Conservation (phyloP, 2,797 vertebrate species). For the Scleropages formosus region DNA sequence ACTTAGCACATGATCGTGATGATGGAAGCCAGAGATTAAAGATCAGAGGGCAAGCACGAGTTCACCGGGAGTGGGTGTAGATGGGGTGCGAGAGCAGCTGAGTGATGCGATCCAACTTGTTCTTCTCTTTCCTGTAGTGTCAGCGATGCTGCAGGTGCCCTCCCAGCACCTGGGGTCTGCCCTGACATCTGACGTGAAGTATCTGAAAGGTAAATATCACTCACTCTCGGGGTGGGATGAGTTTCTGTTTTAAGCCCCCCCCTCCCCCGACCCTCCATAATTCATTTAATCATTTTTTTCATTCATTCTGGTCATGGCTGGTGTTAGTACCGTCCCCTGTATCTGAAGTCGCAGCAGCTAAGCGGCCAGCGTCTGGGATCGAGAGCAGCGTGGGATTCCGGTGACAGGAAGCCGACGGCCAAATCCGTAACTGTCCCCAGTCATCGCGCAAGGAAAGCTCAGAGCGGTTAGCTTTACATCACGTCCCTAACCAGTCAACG, state of each 20-base stretch:
- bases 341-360: background rate
- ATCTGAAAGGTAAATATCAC: slow-evolving; percentile 81
- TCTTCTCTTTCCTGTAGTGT: slow-evolving; percentile 66
- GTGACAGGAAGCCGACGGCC: too few species aligned
- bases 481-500: background rate
- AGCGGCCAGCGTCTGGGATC: background rate
- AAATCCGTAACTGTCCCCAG: background rate
- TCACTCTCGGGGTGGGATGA: too few species aligned
- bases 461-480: background rate
- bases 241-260: too few species aligned
- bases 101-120: background rate
- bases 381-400: too few species aligned
- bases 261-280: too few species aligned
- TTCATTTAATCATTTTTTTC: background rate
- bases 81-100: too few species aligned
- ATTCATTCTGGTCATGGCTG: background rate
- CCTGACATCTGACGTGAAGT: slow-evolving; percentile 87
- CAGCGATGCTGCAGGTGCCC: slow-evolving; percentile 84
- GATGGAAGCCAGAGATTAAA: background rate
- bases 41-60: background rate
- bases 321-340: background rate
- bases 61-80: background rate
- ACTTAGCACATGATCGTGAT: background rate
- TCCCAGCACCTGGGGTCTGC: slow-evolving; percentile 80
- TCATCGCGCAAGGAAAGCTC: background rate